Conservation (phyloP, 2,113 vertebrate genomes). For the Mustela nigripes region DNA sequence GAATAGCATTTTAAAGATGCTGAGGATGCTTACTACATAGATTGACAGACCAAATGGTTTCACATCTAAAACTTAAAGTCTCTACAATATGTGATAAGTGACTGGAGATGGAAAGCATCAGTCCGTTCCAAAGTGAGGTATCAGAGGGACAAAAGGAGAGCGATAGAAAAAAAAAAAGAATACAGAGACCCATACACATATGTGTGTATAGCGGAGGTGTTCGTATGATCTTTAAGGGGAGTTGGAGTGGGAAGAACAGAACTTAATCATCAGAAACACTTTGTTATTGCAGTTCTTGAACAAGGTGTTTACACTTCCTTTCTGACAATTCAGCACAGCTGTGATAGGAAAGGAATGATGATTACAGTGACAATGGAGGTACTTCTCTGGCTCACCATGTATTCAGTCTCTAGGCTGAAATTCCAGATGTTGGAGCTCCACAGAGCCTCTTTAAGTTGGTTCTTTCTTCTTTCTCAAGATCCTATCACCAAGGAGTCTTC, state of each 20-base stretch:
- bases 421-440: background rate
- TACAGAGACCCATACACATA: background rate
- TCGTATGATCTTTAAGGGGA: background rate
- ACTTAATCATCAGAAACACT: background rate
- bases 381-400: background rate
- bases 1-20: constrained; percentile 78
- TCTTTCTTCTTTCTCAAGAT: background rate
- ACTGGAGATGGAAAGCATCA: constrained; percentile 34
- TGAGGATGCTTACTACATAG: constrained; percentile 73
- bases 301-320: background rate
- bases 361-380: background rate
- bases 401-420: background rate
- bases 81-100: constrained; percentile 61
- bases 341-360: constrained; percentile 3
- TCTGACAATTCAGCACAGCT: background rate
- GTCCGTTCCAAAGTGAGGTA: constrained; percentile 53
- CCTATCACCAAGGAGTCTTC: background rate
- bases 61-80: constrained; percentile 10
- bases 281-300: background rate
- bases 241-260: background rate
- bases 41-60: constrained; percentile 56
- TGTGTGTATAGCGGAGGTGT: too few relatives aligned
- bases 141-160: constrained; percentile 49
- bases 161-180: background rate
- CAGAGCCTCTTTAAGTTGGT: background rate